phyloP scores from a whole-genome alignment of 2,888 invertebrate genomes.

The Hipparchia semele region DNA sequence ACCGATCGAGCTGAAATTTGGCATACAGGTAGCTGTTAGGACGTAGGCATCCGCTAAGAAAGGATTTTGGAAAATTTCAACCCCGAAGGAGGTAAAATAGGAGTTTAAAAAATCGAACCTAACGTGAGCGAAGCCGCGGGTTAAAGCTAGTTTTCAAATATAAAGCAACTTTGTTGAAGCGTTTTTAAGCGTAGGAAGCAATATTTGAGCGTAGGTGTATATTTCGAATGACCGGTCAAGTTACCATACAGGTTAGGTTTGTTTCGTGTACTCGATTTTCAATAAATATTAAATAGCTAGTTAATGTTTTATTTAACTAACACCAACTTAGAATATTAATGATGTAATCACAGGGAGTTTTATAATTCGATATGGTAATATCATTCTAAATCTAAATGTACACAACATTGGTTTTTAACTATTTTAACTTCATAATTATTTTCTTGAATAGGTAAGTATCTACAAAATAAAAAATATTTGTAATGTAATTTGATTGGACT shows the following conservation, averaged over 20 bases:
- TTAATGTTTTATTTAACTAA: constrained; percentile 14
- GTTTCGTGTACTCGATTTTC: constrained; percentile 2
- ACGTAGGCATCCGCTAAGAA: too few relatives aligned
- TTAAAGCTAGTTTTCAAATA: neutral
- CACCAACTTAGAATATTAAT: constrained; percentile 6
- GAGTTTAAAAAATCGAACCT: too few relatives aligned
- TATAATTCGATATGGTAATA: neutral
- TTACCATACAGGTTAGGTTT: neutral
- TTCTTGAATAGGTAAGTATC: neutral
- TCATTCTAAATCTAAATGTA: neutral
- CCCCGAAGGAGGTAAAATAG: too few relatives aligned
- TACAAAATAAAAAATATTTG: neutral
- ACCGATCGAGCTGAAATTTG: too few relatives aligned
- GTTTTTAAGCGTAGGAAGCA: neutral
- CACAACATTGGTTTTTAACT: neutral
- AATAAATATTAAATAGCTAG: constrained; percentile 7
- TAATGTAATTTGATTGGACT: neutral
- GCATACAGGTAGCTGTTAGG: too few relatives aligned
- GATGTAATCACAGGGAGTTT: neutral
- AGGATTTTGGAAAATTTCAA: too few relatives aligned
- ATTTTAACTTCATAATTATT: neutral
- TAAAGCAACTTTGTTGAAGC: neutral
- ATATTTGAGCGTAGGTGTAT: constrained; percentile 11
- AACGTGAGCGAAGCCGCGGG: too few relatives aligned
- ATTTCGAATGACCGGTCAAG: constrained; percentile 1